Evolutionary conservation across 2,888 invertebrate genomes (phyloP).

Genomic region (Mechanitis messenoides): DNA sequence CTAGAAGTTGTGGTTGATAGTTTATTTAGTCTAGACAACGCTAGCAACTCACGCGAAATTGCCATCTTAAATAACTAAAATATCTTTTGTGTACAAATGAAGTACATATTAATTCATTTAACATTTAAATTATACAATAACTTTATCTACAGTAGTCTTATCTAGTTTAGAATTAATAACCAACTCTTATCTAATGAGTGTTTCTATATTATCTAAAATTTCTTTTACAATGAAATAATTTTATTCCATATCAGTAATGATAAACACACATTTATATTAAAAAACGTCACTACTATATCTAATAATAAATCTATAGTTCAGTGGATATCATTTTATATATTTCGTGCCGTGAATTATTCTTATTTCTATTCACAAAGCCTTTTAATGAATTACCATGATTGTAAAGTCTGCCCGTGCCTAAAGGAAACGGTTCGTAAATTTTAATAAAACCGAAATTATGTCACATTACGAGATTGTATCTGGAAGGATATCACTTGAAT

Average conservation of each 20-base stretch:
- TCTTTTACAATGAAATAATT: neutral
- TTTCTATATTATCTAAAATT: neutral
- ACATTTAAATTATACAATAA: no score
- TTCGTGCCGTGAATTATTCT: conserved; percentile 11
- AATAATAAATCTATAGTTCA: neutral
- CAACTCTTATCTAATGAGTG: no score
- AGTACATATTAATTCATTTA: no score
- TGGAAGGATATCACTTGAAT: conserved; percentile 18
- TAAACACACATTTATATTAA: no score
- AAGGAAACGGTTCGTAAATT: conserved; percentile 39
- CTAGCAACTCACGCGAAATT: no score
- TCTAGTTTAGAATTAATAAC: no score
- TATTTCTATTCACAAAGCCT: conserved; percentile 37
- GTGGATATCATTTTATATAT: neutral
- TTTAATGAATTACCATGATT: conserved; percentile 59
- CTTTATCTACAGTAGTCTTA: no score
- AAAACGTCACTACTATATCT: neutral
- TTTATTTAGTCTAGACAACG: no score
- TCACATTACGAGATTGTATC: conserved; percentile 37
- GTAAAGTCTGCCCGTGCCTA: conserved; percentile 34
- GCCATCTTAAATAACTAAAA: no score
- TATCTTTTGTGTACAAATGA: no score
- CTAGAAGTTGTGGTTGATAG: no score
- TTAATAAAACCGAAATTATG: conserved; percentile 41
- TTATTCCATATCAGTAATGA: no score